phyloP scores from a whole-genome alignment of 2,888 invertebrate genomes.

The Drosophila kokeensis region DNA sequence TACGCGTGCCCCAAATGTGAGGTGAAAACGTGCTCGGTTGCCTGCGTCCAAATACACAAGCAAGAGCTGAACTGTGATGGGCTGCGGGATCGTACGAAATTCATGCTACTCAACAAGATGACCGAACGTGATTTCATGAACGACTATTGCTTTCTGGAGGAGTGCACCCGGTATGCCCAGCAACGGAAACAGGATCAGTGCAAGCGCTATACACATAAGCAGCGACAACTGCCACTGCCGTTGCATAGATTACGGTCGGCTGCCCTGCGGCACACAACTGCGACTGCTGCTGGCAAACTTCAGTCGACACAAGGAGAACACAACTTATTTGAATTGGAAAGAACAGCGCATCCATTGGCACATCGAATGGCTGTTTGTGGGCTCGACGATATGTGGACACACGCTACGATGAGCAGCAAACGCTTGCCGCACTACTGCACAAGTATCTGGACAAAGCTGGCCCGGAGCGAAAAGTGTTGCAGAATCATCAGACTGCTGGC shows the following conservation, averaged over 20 bases:
- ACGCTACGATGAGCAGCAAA: slow-evolving; percentile 88
- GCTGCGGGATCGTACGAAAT: slow-evolving; percentile 91
- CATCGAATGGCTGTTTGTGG: slow-evolving; percentile 93
- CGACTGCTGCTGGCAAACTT: slow-evolving; percentile 91
- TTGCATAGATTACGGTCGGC: slow-evolving; percentile 84
- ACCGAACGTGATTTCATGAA: slow-evolving; percentile 91
- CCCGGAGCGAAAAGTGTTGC: slow-evolving; percentile 65
- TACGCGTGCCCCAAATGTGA: slow-evolving; percentile 97
- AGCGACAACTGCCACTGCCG: slow-evolving; percentile 86
- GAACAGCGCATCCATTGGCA: slow-evolving; percentile 91
- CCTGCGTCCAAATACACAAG: slow-evolving; percentile 94
- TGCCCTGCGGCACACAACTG: slow-evolving; percentile 86
- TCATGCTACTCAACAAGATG: slow-evolving; percentile 90
- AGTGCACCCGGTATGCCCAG: slow-evolving; percentile 90
- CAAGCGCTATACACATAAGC: slow-evolving; percentile 87
- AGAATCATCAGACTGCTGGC: slow-evolving; percentile 87
- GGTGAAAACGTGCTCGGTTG: slow-evolving; percentile 92
- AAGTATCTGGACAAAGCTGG: slow-evolving; percentile 86
- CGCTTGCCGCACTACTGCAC: slow-evolving; percentile 87
- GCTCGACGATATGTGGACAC: slow-evolving; percentile 87
- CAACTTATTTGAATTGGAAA: slow-evolving; percentile 89
- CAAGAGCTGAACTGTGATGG: slow-evolving; percentile 92
- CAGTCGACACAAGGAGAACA: slow-evolving; percentile 89
- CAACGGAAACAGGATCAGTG: slow-evolving; percentile 87
- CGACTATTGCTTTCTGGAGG: slow-evolving; percentile 94